Conservation (phyloP, 2,113 vertebrate genomes). For the Telmatochromis sp. region DNA sequence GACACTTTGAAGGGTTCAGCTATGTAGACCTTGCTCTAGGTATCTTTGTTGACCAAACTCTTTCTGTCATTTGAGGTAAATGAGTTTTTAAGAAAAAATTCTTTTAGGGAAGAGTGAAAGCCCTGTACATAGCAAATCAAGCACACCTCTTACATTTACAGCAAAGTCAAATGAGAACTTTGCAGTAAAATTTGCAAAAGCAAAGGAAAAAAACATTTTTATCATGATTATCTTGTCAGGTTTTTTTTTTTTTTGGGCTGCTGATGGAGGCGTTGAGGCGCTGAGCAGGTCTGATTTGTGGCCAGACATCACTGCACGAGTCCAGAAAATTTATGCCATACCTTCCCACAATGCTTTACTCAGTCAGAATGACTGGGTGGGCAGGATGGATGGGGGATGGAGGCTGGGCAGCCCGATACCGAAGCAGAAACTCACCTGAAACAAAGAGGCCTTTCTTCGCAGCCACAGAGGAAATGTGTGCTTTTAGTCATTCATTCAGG, state of each 20-base stretch:
- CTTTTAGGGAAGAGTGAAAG: background rate
- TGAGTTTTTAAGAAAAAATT: accelerated
- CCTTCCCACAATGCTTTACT: constrained; percentile 33
- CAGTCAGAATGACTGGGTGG: background rate
- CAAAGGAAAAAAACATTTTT: background rate
- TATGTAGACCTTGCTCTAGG: background rate
- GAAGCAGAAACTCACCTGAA: constrained; percentile 60
- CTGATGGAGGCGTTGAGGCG: background rate
- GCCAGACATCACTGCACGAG: background rate
- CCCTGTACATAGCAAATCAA: background rate
- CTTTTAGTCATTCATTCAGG: background rate
- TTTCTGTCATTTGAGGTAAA: background rate
- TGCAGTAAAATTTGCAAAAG: background rate
- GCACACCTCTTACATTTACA: background rate
- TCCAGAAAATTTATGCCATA: constrained; percentile 8
- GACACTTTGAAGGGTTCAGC: background rate
- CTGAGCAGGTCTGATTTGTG: constrained; percentile 38
- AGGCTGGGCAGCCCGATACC: constrained; percentile 29
- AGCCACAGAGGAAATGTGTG: constrained; percentile 27
- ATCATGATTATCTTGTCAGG: background rate
- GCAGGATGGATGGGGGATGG: background rate
- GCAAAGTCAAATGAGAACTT: background rate
- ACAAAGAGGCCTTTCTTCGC: constrained; percentile 58
- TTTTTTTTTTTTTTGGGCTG: background rate
- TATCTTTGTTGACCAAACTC: background rate